These are phyloP conservation scores for Diarsia mendica DNA, from an alignment of 2,888 invertebrate genomes.

Conservation along the genomic window DNA sequence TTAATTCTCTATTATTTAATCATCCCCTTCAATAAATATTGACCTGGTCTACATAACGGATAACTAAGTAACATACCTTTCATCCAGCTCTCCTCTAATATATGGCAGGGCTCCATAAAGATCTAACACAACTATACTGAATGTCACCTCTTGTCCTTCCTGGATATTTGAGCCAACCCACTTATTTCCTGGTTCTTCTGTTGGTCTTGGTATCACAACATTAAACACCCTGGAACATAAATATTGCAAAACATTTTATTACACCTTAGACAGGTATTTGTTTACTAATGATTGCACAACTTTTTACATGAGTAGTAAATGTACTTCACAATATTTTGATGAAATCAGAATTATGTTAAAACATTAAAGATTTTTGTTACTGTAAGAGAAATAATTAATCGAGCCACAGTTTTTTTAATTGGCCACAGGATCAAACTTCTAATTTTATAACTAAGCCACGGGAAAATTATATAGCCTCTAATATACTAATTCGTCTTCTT, in stretches of 20 bases:
- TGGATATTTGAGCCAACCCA: conserved; percentile 91
- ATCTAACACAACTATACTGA: conserved; percentile 90
- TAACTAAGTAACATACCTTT: conserved; percentile 76
- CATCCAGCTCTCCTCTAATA: conserved; percentile 91
- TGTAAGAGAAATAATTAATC: too few relatives aligned
- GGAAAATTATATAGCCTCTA: too few relatives aligned
- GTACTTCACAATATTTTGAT: conserved; percentile 4
- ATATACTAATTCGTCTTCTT: too few relatives aligned
- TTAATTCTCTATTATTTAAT: too few relatives aligned
- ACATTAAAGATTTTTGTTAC: not conserved
- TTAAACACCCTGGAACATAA: conserved; percentile 90
- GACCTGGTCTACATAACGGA: not conserved
- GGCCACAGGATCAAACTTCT: too few relatives aligned
- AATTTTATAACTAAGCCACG: too few relatives aligned
- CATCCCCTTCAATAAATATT: too few relatives aligned
- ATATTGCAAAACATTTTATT: conserved; percentile 17
- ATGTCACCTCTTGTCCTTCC: conserved; percentile 91
- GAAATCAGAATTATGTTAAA: not conserved
- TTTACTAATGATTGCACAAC: conserved; percentile 31
- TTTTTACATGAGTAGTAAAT: conserved; percentile 14
- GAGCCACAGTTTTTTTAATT: too few relatives aligned
- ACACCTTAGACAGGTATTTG: not conserved
- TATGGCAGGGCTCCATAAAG: conserved; percentile 91
- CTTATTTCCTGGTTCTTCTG: conserved; percentile 84
- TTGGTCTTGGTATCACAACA: conserved; percentile 92